Base-by-base conservation (phyloP, 1,140 invertebrate species). In the Pogonognathellus flavescens region DNA sequence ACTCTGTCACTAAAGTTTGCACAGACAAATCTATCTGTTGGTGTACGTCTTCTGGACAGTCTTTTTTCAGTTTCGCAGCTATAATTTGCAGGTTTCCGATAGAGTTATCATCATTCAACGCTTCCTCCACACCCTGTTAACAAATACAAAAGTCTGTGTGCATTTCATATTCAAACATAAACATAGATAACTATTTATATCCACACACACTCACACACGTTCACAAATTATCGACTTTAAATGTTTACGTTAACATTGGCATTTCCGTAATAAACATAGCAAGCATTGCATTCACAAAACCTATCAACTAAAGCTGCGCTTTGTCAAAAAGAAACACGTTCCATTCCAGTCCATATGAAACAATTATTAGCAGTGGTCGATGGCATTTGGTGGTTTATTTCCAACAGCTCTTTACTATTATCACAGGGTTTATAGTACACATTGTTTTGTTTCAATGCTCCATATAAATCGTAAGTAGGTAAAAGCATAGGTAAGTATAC, bases 21-120 rank as follows among this genome's bases (percentile, higher is more conserved):
- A 88, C 66, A 20, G 50, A 20, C 7, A 49, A 14, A 41, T 88
- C 87, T 57, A 88, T 86, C 55, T 85, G 80, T 5, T 83, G 80
- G 31, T 70, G 49, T 8, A 86, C 82, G 66, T 88, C 87, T 25
- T 86, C 87, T n/a, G 87, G 80, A 60, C 83, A 85, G 14, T 88
- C 87, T 59, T 57, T 80, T 50, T 86, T 88, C 16, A 88, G 52
- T 20, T 85, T 85, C 0, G 82, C 82, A 14, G 80, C 87, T 8
- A 85, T 57, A 16, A 22, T 20, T 70, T 87, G 80, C 25, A 87
- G 49, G 22, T 85, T 55, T 18, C 41, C 25, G 14, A 85, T 11
- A 31, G 52, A 18, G 22, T 52, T 80, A 18, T 80, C 84, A 57
- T 82, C 84, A 1, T 13, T 49, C 20, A 84, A 57, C 6, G 83